Conservation (phyloP, 2,113 vertebrate species). For the Machaerirhynchus nigripectus region DNA sequence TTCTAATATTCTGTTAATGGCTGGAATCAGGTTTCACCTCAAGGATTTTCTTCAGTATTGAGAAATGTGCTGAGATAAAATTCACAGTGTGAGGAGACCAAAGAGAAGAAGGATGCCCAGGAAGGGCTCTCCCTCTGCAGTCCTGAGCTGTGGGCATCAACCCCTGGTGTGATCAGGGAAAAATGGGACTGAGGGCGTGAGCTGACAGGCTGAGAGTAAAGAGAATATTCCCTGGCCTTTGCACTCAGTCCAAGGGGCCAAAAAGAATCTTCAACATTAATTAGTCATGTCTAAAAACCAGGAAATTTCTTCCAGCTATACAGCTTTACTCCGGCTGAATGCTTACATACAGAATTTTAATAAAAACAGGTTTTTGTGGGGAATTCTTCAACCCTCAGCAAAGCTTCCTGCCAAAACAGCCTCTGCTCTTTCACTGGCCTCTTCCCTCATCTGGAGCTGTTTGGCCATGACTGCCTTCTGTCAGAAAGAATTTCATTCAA, state of each 20-base stretch:
- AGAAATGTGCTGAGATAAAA: background rate
- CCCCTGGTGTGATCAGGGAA: background rate
- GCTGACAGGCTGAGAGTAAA: background rate
- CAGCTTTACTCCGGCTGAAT: background rate
- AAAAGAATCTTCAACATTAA: background rate
- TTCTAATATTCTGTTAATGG: background rate
- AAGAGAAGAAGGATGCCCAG: background rate
- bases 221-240: background rate
- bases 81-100: background rate
- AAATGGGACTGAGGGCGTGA: background rate
- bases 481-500: background rate
- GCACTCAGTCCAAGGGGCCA: background rate
- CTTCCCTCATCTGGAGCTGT: background rate
- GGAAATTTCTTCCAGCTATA: background rate
- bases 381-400: background rate
- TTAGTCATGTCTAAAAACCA: background rate
- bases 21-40: background rate
- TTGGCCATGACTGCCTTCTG: background rate
- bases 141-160: background rate
- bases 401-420: background rate
- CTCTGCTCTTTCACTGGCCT: background rate
- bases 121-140: background rate
- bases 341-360: background rate
- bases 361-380: background rate
- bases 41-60: background rate